Conservation (phyloP, 2,888 invertebrate species). For the Xestia ashworthii region DNA sequence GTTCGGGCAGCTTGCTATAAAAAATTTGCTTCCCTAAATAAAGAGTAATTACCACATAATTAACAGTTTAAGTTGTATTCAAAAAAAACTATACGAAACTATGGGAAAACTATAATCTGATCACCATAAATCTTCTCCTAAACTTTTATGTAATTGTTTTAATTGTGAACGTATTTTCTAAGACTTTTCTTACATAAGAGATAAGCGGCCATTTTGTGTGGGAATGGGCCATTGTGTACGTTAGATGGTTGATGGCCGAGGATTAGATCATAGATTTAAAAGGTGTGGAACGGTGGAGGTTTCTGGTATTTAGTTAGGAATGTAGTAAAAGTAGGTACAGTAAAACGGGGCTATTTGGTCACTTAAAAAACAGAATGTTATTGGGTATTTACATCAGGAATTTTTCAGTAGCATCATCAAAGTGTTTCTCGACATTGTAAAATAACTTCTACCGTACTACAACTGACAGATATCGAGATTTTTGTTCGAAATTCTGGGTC, state of each 20-base stretch:
- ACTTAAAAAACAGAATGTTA: too few relatives aligned
- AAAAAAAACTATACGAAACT: slow-evolving; percentile 20
- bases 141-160: slow-evolving; percentile 67
- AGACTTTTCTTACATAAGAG: slow-evolving; percentile 52
- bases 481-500: too few relatives aligned
- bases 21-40: slow-evolving; percentile 19
- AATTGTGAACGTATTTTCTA: slow-evolving; percentile 64
- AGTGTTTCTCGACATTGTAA: too few relatives aligned
- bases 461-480: too few relatives aligned
- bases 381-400: too few relatives aligned
- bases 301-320: slow-evolving; percentile 21
- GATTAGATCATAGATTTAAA: slow-evolving; percentile 51
- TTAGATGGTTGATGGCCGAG: slow-evolving; percentile 52
- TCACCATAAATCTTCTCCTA: slow-evolving; percentile 48
- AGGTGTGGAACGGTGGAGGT: slow-evolving; percentile 29
- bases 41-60: slow-evolving; percentile 22
- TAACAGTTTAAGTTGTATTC: slow-evolving; percentile 19
- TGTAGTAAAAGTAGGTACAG: neutral
- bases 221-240: slow-evolving; percentile 56
- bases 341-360: too few relatives aligned
- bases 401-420: too few relatives aligned
- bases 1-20: too few relatives aligned
- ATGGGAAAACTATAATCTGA: slow-evolving; percentile 61
- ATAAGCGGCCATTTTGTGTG: slow-evolving; percentile 64
- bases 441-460: too few relatives aligned